These are phyloP conservation scores for Plestiodon gilberti DNA, from an alignment of 2,113 vertebrate species.

Conservation along the genomic window DNA sequence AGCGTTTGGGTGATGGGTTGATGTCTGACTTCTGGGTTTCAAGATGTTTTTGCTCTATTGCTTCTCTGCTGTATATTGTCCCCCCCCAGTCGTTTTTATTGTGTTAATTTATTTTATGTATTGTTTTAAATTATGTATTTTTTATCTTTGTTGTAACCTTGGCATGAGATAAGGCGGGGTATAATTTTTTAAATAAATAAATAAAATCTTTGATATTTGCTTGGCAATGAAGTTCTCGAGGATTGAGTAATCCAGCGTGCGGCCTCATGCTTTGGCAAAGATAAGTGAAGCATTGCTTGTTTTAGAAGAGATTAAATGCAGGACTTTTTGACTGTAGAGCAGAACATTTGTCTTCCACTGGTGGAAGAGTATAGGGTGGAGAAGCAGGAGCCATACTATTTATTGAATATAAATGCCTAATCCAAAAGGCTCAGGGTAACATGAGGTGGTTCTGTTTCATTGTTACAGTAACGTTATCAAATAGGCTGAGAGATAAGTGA, in stretches of 20 bases:
- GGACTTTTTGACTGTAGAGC: background rate
- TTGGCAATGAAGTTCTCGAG: background rate
- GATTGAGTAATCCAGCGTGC: background rate
- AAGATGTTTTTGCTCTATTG: too few relatives aligned
- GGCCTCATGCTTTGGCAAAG: background rate
- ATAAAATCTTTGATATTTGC: background rate
- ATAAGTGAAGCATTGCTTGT: background rate
- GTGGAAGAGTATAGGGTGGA: background rate
- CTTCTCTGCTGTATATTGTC: too few relatives aligned
- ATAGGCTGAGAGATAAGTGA: background rate
- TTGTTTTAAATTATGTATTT: too few relatives aligned
- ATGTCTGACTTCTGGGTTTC: too few relatives aligned
- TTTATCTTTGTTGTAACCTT: too few relatives aligned
- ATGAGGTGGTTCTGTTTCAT: background rate
- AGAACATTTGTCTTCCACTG: background rate
- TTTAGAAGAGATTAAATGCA: background rate
- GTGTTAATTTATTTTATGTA: too few relatives aligned
- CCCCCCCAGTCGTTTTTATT: too few relatives aligned
- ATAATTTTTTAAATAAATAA: too few relatives aligned
- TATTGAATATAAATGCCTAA: too few relatives aligned
- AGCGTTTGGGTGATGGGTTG: too few relatives aligned
- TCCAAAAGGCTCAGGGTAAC: background rate
- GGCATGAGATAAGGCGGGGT: too few relatives aligned
- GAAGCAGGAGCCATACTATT: background rate
- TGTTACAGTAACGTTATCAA: background rate